These are phyloP conservation scores for Allygus modestus DNA, from an alignment of 2,888 invertebrate species.

Conservation along the genomic window DNA sequence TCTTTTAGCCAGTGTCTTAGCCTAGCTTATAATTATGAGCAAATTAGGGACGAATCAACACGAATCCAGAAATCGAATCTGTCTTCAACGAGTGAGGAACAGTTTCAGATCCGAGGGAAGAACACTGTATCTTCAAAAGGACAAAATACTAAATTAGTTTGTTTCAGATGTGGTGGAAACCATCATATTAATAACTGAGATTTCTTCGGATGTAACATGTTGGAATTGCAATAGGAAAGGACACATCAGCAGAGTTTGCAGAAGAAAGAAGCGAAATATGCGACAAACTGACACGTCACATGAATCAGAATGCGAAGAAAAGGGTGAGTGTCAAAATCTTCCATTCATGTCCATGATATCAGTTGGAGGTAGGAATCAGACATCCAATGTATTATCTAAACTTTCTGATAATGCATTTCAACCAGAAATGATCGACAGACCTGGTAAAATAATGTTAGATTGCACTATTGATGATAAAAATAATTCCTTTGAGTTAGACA, in stretches of 20 bases:
- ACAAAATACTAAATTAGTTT: too few species aligned
- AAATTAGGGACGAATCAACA: neutral
- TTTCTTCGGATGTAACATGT: neutral
- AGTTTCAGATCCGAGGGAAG: neutral
- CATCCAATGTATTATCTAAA: neutral
- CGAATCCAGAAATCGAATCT: neutral
- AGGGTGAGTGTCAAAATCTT: neutral
- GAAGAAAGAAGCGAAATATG: neutral
- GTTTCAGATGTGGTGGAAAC: too few species aligned
- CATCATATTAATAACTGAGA: too few species aligned
- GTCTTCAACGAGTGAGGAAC: neutral
- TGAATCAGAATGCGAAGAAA: neutral
- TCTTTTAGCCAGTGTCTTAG: neutral
- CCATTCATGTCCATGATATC: neutral
- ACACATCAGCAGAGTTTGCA: neutral
- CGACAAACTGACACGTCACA: neutral
- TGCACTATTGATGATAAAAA: neutral
- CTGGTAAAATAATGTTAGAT: neutral
- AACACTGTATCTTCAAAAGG: too few species aligned
- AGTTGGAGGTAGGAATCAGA: neutral
- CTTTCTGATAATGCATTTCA: constrained; percentile 2
- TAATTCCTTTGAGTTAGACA: constrained; percentile 9
- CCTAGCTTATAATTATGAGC: neutral
- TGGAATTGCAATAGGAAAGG: neutral
- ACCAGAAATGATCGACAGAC: neutral